A percentile compares a stretch with the other conserved stretches of the same genome.
Evolutionary conservation across 1,140 invertebrate species (phyloP).

Genomic region (Pseudobourletiella spinata): DNA sequence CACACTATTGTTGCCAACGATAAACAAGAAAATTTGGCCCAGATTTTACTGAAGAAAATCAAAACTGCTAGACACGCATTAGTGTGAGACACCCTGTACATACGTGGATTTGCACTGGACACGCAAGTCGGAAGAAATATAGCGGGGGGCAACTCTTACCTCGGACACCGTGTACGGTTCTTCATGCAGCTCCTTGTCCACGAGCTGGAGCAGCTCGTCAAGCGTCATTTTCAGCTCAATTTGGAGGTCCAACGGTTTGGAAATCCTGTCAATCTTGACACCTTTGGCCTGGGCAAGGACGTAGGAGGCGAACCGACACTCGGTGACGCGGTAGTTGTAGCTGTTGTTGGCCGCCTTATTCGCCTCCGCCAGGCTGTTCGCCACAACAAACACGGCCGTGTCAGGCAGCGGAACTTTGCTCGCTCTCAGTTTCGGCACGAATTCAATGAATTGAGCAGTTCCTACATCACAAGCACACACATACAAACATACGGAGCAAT

Average conservation of each 20-base stretch:
- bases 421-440: conserved; percentile 68
- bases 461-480: conserved; percentile 43
- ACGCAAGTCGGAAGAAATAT: no score
- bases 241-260: conserved; percentile 52
- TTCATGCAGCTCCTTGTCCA: conserved; percentile 54
- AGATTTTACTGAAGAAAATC: neutral
- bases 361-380: conserved; percentile 77
- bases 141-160: no score
- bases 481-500: neutral
- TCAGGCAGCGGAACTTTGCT: conserved; percentile 68
- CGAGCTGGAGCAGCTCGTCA: conserved; percentile 57
- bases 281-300: conserved; percentile 59
- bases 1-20: no score
- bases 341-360: conserved; percentile 88
- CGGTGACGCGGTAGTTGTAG: conserved; percentile 88
- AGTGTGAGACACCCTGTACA: no score
- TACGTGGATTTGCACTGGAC: no score
- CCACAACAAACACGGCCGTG: conserved; percentile 80
- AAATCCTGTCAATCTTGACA: conserved; percentile 35
- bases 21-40: no score
- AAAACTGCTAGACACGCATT: neutral
- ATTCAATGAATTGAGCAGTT: conserved; percentile 84
- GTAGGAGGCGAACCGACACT: conserved; percentile 82
- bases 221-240: conserved; percentile 51
- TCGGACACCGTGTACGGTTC: conserved; percentile 67